Base-by-base conservation (phyloP, 2,888 invertebrate species). In the Eupithecia abbreviata region DNA sequence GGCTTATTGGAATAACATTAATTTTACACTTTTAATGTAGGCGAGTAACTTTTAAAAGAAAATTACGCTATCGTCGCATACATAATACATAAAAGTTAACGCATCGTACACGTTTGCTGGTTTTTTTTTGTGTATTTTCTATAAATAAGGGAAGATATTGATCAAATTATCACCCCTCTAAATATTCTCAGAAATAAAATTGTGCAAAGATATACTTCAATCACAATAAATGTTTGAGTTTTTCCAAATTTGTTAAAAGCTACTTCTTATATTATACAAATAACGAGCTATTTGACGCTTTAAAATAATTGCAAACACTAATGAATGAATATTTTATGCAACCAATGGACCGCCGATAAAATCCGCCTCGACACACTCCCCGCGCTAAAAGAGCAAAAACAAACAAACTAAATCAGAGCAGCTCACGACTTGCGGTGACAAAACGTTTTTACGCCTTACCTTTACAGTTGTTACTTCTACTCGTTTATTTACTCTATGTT, bases 381-480 rank as follows among this genome's bases (percentile, higher is more conserved):
- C 77, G 51, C 76, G 77, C 72, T 76, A 76, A 75, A 73, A 74
- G 43, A 73, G 68, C 51, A 77, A 72, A 81, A 77, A 75, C n/a
- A 72, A 80, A 74, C 77, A 76, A 80, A 72, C 77, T 77, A 75
- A 81, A 80, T 77, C 72, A 77, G 80, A 78, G 78, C 80, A 80
- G 9, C 80, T 77, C 82, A 82, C 82, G 82, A 82, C 76, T 77
- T 62, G 77, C 84, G 83, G 83, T 90, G 90, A 90, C 90, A 90
- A 90, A 90, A 89, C 88, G 90, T 86, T 90, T 90, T 90, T 89
- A 90, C 90, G 90, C 90, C 89, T 87, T 81, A 82, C 77, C 75
- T 77, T 80, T 75, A 77, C 80, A 82, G 77, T 79, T 79, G 79
- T 81, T 73, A 47, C 15, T 80, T 82, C 42, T 13, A 66, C 15